Percentiles rank a stretch among this genome's conserved stretches.
Conservation (phyloP, 23 tunicate genomes). For the Trididemnum nubilum region DNA sequence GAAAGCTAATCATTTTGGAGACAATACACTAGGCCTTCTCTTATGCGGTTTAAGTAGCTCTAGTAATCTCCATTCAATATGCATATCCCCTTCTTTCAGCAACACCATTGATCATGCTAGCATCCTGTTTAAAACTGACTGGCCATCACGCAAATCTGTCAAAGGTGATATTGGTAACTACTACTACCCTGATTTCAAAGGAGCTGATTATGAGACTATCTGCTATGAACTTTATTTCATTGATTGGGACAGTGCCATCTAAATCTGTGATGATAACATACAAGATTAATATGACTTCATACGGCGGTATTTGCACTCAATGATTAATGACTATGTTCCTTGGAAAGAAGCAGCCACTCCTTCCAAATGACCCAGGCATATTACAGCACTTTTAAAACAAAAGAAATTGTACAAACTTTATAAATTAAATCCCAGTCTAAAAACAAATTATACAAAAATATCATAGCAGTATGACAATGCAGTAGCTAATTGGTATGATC, state of each 20-base stretch:
- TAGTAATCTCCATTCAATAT: not conserved
- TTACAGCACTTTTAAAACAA: not conserved
- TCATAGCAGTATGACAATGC: not conserved
- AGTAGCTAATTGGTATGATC: not conserved
- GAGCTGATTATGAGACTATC: not conserved
- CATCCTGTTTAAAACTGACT: not conserved
- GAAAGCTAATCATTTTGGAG: not conserved
- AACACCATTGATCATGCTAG: not conserved
- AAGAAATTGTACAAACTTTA: not conserved
- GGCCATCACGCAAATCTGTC: not conserved
- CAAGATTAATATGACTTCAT: not conserved
- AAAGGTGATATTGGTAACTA: not conserved
- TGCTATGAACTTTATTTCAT: not conserved
- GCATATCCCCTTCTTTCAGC: not conserved
- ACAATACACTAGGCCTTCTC: not conserved
- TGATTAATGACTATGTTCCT: not conserved
- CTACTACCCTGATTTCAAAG: not conserved
- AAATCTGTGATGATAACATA: not conserved
- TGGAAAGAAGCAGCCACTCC: not conserved
- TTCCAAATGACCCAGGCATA: not conserved
- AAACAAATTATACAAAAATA: not conserved
- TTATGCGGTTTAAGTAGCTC: not conserved
- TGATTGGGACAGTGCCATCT: not conserved
- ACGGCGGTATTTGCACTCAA: not conserved
- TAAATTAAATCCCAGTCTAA: not conserved